Conservation (phyloP, 2,797 vertebrate genomes). For the Tangara arthus region DNA sequence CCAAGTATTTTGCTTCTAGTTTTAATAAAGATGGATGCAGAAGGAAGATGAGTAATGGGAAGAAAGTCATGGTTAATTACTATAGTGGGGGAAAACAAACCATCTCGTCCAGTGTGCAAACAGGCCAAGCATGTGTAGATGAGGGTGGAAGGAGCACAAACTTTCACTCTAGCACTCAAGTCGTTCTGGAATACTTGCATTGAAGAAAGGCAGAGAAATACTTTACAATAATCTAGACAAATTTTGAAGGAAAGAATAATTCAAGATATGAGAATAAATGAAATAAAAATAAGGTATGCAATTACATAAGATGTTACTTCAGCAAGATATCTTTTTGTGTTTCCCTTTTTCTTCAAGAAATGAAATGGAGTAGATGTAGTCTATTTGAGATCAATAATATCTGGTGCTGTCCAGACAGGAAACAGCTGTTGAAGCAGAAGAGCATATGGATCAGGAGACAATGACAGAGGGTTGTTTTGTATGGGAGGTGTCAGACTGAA, state of each 20-base stretch:
- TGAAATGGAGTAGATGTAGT: not conserved
- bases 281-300: not conserved
- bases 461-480: not conserved
- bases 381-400: not conserved
- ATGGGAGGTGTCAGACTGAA: not conserved
- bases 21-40: not conserved
- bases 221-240: not conserved
- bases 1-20: not conserved
- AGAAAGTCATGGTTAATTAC: not conserved
- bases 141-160: not conserved
- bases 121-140: not conserved
- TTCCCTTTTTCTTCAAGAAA: not conserved
- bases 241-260: not conserved
- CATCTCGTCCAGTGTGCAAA: rapidly evolving
- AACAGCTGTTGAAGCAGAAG: not conserved
- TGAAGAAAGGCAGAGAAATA: not conserved
- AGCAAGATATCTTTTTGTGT: not conserved
- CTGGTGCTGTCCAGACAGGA: not conserved
- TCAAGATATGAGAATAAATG: not conserved
- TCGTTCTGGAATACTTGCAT: not conserved
- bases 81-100: not conserved
- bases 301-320: not conserved
- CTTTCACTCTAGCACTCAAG: not conserved
- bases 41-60: not conserved
- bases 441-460: not conserved